These are phyloP conservation scores for Dasypogon diadema DNA, from an alignment of 2,888 invertebrate genomes.

Conservation along the genomic window DNA sequence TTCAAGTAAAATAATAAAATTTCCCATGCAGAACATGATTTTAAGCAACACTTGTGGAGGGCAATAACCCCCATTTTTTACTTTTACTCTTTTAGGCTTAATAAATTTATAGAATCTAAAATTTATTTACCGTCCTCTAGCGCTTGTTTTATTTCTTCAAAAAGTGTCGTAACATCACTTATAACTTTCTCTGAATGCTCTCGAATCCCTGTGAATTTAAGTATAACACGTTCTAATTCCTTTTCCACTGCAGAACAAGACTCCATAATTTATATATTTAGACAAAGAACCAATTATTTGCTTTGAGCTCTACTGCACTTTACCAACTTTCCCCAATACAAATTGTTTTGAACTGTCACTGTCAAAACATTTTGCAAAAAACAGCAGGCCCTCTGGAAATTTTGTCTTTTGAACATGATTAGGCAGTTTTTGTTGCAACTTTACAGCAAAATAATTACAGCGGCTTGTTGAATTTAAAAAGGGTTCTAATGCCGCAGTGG, in stretches of 20 bases:
- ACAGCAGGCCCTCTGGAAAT: too few species aligned
- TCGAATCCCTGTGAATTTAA: slow-evolving; percentile 66
- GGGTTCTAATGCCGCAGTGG: too few species aligned
- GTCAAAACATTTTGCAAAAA: not conserved
- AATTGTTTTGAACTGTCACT: not conserved
- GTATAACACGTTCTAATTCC: slow-evolving; percentile 66
- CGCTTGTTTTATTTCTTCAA: slow-evolving; percentile 64
- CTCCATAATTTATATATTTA: slow-evolving; percentile 60
- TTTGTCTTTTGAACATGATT: too few species aligned
- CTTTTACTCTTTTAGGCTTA: too few species aligned
- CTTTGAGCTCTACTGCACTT: not conserved
- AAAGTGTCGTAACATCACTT: slow-evolving; percentile 63
- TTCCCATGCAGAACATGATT: too few species aligned
- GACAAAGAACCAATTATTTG: not conserved
- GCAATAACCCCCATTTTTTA: too few species aligned
- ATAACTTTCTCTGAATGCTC: slow-evolving; percentile 65
- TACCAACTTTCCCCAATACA: not conserved
- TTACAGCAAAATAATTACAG: too few species aligned
- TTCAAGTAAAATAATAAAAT: too few species aligned
- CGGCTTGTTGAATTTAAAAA: too few species aligned
- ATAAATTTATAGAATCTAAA: too few species aligned
- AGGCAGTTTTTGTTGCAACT: too few species aligned
- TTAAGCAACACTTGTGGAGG: too few species aligned
- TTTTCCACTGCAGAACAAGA: slow-evolving; percentile 67
- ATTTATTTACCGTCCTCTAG: slow-evolving; percentile 62